Percentiles rank a stretch among this genome's conserved stretches.
Conservation (phyloP, 1,140 invertebrate genomes). For the Macrocentrus cingulum region DNA sequence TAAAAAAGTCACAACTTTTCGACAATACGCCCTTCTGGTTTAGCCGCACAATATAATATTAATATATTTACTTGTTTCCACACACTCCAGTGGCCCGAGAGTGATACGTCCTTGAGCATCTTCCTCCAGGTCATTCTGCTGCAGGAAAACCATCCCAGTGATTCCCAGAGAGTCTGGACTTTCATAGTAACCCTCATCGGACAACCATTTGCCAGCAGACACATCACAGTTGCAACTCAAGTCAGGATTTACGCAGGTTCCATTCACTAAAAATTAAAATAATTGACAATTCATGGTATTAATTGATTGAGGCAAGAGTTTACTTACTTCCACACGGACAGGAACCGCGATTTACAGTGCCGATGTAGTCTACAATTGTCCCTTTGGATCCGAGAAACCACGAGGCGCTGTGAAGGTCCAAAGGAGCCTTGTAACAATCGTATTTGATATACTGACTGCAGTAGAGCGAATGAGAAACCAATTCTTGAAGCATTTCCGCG, state of each 20-base stretch:
- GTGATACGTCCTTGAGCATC: conserved; percentile 85
- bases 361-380: conserved; percentile 81
- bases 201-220: conserved; percentile 80
- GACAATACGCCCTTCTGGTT: no score
- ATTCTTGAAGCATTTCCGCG: conserved; percentile 84
- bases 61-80: conserved; percentile 93
- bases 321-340: conserved; percentile 69
- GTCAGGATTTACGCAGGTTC: conserved; percentile 76
- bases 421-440: conserved; percentile 84
- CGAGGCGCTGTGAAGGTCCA: conserved; percentile 84
- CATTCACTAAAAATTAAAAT: conserved; percentile 68
- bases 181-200: conserved; percentile 83
- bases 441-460: conserved; percentile 91
- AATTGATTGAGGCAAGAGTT: background rate
- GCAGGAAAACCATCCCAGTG: conserved; percentile 85
- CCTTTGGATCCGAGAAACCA: conserved; percentile 84
- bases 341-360: conserved; percentile 73
- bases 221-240: conserved; percentile 86
- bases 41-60: no score
- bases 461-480: conserved; percentile 85
- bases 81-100: conserved; percentile 86
- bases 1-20: no score
- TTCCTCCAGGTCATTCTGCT: conserved; percentile 78
- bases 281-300: conserved; percentile 34
- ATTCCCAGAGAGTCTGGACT: conserved; percentile 81